Evolutionary conservation across 1,140 invertebrate genomes (phyloP), one percentile per base, ranked within the genome.

Genomic region (Spodoptera frugiperda): DNA sequence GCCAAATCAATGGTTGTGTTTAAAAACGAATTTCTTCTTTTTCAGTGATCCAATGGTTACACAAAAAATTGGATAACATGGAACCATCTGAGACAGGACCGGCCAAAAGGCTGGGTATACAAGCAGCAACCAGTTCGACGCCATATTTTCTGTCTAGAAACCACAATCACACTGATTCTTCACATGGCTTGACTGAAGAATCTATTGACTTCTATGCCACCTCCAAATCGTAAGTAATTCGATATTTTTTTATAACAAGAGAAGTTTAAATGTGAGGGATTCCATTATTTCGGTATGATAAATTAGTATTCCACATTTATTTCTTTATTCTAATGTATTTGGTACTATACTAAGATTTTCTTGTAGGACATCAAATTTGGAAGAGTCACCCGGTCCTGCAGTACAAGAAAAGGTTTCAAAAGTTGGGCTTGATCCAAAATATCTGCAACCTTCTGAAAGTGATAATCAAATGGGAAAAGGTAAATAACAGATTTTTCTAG

Each of bases 21-120:
- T 53, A 48, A 75, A 39, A 39, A 9, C 5, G 0, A 2, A 39
- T 0, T 4, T 0, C 6, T 77, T 81, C 30, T 68, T 82, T 88
- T 86, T 70, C 61, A 94, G 93, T 94, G 11, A 94, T 94, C 39
- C 93, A 94, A 79, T 94, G 94, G 94, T 82, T 94, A 59, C 93
- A 94, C 78, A 94, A 93, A 80, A 94, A 94, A 81, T 75, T 94
- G 74, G 94, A 94, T 70, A 86, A 86, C 12, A 78, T 74, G 21
- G 61, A 70, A 48, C 77, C 80, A 11, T 55, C 63, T 14, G 82
- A 82, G 46, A 30, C 65, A 39, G 68, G 68, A 0, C 78, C 73
- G 54, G 85, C 51, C 65, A 86, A 59, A 55, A 87, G 77, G 19
- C 74, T 63, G 48, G 85, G 77, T 12, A 78, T 87, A 14, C 83